These are phyloP conservation scores for Guaruba guarouba DNA, from an alignment of 2,113 vertebrate genomes.

Conservation along the genomic window DNA sequence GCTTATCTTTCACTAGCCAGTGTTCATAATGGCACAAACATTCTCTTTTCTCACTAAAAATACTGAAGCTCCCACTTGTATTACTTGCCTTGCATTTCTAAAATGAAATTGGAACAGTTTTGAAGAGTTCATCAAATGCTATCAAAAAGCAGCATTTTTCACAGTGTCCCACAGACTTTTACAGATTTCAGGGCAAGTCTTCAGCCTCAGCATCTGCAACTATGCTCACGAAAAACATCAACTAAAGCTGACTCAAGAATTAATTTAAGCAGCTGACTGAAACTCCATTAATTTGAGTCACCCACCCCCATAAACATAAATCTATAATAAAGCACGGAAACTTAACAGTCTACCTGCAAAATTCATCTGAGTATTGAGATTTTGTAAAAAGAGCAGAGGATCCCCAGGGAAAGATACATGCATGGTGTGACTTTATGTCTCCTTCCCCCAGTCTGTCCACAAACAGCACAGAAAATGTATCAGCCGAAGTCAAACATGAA, in stretches of 20 bases:
- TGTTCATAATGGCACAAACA: background rate
- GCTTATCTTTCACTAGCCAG: background rate
- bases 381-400: background rate
- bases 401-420: background rate
- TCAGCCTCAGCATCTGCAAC: background rate
- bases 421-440: accelerated
- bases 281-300: background rate
- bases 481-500: background rate
- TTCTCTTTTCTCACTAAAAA: background rate
- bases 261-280: background rate
- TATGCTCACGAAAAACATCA: background rate
- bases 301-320: background rate
- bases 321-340: background rate
- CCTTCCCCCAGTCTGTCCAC: background rate
- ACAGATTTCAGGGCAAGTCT: background rate
- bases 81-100: background rate
- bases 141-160: background rate
- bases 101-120: background rate
- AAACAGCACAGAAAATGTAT: background rate
- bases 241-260: background rate
- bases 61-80: background rate
- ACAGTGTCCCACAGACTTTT: background rate
- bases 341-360: background rate
- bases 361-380: background rate
- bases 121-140: background rate